phyloP scores from a whole-genome alignment of 2,113 vertebrate genomes.

The Cariama cristata region DNA sequence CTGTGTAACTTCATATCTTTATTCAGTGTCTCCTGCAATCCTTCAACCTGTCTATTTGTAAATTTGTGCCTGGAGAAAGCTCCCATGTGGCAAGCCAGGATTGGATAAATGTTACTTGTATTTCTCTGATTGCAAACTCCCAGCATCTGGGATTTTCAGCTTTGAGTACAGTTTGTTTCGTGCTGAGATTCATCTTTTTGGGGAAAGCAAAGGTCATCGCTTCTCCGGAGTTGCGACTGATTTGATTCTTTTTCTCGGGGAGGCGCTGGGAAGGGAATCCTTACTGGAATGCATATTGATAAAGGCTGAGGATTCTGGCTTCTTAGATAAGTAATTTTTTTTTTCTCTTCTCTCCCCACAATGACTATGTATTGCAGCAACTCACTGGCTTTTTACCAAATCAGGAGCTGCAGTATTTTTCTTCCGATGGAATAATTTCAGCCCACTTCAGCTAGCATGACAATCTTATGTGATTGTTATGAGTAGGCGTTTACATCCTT shows the following conservation, averaged over 20 bases:
- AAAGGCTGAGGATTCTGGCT: slow-evolving; percentile 69
- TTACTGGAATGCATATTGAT: slow-evolving; percentile 67
- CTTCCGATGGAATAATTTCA: slow-evolving; percentile 79
- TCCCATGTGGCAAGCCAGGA: slow-evolving; percentile 60
- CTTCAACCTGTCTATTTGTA: slow-evolving; percentile 62
- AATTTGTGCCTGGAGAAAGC: slow-evolving; percentile 26
- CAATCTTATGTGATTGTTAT: slow-evolving; percentile 79
- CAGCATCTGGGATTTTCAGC: slow-evolving; percentile 64
- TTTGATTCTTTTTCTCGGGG: slow-evolving; percentile 42
- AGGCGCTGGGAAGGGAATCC: slow-evolving; percentile 48
- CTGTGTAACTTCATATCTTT: not conserved
- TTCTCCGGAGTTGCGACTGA: slow-evolving; percentile 4
- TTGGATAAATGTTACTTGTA: slow-evolving; percentile 66
- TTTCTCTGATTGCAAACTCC: slow-evolving; percentile 60
- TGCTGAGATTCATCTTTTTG: slow-evolving; percentile 51
- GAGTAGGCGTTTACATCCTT: slow-evolving; percentile 82
- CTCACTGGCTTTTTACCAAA: slow-evolving; percentile 82
- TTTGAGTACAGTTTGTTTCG: slow-evolving; percentile 62
- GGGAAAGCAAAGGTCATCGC: slow-evolving; percentile 37
- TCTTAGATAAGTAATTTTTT: slow-evolving; percentile 62
- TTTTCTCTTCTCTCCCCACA: slow-evolving; percentile 65
- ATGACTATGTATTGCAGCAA: slow-evolving; percentile 83
- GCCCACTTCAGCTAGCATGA: slow-evolving; percentile 79
- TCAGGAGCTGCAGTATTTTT: slow-evolving; percentile 80
- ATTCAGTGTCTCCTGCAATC: slow-evolving; percentile 57